Conservation (phyloP, 2,797 vertebrate species). For the Tamandua tetradactyla region DNA sequence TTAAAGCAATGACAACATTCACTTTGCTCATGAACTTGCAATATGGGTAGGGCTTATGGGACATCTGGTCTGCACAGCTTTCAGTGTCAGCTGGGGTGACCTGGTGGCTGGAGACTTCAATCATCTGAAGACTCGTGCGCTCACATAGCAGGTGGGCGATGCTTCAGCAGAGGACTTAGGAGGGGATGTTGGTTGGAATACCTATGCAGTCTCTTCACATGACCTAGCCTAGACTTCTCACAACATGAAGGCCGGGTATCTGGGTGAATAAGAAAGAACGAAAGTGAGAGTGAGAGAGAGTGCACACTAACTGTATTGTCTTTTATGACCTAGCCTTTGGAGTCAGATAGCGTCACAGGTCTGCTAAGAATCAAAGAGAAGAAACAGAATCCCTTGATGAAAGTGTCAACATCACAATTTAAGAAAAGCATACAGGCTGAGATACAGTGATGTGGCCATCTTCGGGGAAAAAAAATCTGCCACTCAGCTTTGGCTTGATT, state of each 20-base stretch:
- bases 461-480: neutral
- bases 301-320: neutral
- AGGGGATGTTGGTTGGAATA: neutral
- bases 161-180: neutral
- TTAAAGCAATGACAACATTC: neutral
- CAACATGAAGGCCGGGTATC: neutral
- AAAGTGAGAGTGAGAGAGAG: neutral
- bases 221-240: neutral
- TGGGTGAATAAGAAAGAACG: neutral
- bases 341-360: neutral
- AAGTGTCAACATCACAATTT: neutral
- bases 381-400: neutral
- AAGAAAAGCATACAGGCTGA: neutral
- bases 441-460: neutral
- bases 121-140: neutral
- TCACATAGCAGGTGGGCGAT: neutral
- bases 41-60: neutral
- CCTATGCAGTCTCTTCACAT: neutral
- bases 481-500: neutral
- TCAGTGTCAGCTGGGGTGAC: neutral
- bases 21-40: neutral
- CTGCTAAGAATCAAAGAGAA: neutral
- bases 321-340: neutral
- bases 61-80: neutral
- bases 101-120: neutral